phyloP scores from a whole-genome alignment of 2,113 vertebrate genomes.

The Pteropus alecto region DNA sequence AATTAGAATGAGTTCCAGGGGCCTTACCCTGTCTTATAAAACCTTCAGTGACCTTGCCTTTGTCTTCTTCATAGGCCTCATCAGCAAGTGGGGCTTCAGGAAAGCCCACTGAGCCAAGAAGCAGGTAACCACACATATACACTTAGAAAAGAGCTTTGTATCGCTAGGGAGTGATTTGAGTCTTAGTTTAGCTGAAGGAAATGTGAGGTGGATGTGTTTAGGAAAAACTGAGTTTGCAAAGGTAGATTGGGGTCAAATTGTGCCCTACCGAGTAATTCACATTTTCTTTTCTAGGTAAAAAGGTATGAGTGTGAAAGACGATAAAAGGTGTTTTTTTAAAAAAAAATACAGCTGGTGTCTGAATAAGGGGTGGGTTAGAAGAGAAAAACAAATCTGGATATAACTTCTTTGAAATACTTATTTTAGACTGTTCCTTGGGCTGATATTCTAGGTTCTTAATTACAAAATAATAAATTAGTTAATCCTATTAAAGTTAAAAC shows the following conservation, averaged over 20 bases:
- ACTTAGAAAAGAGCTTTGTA: not conserved
- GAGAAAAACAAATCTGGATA: not conserved
- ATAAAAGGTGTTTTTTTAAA: not conserved
- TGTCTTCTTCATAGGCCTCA: not conserved
- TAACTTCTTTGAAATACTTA: not conserved
- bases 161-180: not conserved
- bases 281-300: not conserved
- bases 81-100: not conserved
- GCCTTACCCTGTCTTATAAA: not conserved
- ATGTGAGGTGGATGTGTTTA: not conserved
- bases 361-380: not conserved
- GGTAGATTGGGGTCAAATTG: not conserved
- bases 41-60: not conserved
- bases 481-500: not conserved
- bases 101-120: not conserved
- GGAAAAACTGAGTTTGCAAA: not conserved
- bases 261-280: not conserved
- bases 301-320: not conserved
- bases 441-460: not conserved
- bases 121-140: too few relatives aligned
- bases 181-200: not conserved
- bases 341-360: not conserved
- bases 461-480: not conserved
- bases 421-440: not conserved
- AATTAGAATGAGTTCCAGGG: not conserved